Evolutionary conservation across 2,888 invertebrate genomes (phyloP), one percentile per base, ranked within the genome.

Genomic region (Prosapia bicincta): DNA sequence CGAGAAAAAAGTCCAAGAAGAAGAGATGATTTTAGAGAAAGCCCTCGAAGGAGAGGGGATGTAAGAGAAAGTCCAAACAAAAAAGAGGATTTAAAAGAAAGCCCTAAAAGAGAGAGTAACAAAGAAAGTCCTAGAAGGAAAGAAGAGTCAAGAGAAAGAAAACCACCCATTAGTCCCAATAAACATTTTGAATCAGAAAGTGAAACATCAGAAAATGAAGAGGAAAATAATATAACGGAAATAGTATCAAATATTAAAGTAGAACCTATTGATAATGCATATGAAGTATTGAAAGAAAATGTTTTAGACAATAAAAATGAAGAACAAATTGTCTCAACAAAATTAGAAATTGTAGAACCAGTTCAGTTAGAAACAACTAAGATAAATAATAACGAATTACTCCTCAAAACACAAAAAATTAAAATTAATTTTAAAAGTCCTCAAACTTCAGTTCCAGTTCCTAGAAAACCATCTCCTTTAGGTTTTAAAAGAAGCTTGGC

Each of bases 401-500:
- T 20, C 6, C 54, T 20, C 3, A 54, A 54, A 54, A 3, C 54
- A 5, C 54, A 54, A 20, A 54, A 54, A 9, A 54, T 54, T 20
- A 54, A 54, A 54, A 54, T 54, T 20, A 54, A 54, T 20, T 54
- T 54, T 5, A 54, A 54, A 54, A 54, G 9, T 54, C 54, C 54
- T 1, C n/a, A 54, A 54, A 9, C 20, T n/a, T 20, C 54, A 54
- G 7, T n/a, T 54, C 54, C 54, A 54, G 20, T 54, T 54, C 54
- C 54, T 23, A 69, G 74, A 69, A 74, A 74, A 30, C 70, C 76
- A 0, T 76, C 76, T 13, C 74, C 76, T 7, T 65, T 76, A n/a
- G 76, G 76, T 43, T 76, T 76, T 26, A 74, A 76, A 67, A 32
- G 74, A n/a, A 87, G 87, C 79, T 83, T 88, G 5, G 87, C 88